These are phyloP conservation scores for Trigoniulus corallinus DNA, from an alignment of 1,140 invertebrate genomes.

Conservation along the genomic window DNA sequence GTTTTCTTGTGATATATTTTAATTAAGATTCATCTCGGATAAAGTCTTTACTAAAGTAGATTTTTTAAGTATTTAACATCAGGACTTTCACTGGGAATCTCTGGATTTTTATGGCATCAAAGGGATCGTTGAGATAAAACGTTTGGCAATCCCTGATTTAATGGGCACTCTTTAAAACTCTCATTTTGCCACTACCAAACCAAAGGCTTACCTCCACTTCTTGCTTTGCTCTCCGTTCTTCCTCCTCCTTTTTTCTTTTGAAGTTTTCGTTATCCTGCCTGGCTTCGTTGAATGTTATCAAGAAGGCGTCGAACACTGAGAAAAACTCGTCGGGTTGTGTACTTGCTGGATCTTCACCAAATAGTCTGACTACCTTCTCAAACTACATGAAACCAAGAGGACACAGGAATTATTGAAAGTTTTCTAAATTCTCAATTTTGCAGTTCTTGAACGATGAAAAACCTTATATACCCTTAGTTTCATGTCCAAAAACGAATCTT, in stretches of 20 bases:
- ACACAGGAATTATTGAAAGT: too few relatives aligned
- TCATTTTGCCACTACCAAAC: too few relatives aligned
- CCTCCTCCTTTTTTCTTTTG: slow-evolving; percentile 66
- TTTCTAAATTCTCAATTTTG: not conserved
- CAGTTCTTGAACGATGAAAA: not conserved
- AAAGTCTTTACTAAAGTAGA: too few relatives aligned
- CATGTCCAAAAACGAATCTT: slow-evolving; percentile 84
- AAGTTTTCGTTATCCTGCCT: slow-evolving; percentile 75
- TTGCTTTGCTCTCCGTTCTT: slow-evolving; percentile 73
- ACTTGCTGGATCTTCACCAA: slow-evolving; percentile 74
- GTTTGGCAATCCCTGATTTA: too few relatives aligned
- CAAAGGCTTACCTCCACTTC: slow-evolving; percentile 60
- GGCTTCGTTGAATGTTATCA: slow-evolving; percentile 69
- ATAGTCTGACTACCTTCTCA: slow-evolving; percentile 66
- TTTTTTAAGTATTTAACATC: too few relatives aligned
- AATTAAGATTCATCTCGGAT: too few relatives aligned
- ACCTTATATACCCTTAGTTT: slow-evolving; percentile 41
- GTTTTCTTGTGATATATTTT: too few relatives aligned
- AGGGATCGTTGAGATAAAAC: too few relatives aligned
- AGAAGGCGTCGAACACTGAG: slow-evolving; percentile 79
- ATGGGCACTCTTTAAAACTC: too few relatives aligned
- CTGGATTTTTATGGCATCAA: too few relatives aligned
- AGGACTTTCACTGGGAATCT: too few relatives aligned
- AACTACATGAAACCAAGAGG: slow-evolving; percentile 39
- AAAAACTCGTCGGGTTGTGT: slow-evolving; percentile 92